These are phyloP conservation scores for Falco concolor DNA, from an alignment of 2,797 vertebrate species.

Conservation along the genomic window DNA sequence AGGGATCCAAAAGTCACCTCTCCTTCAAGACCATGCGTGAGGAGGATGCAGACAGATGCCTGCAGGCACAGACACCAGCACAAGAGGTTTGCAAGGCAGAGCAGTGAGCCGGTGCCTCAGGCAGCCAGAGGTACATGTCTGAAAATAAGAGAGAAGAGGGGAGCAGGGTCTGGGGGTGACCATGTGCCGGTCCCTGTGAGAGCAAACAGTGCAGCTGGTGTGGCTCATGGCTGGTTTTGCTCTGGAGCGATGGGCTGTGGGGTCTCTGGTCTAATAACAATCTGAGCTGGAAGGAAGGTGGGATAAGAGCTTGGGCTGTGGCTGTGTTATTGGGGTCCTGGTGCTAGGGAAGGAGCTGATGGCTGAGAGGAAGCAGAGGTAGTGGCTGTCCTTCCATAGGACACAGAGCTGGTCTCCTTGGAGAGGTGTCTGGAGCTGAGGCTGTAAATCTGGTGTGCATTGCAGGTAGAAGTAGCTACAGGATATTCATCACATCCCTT, in stretches of 20 bases:
- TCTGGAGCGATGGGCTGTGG: neutral
- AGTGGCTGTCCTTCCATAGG: neutral
- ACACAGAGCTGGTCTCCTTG: neutral
- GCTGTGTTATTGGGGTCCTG: too few relatives aligned
- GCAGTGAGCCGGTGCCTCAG: fast-evolving
- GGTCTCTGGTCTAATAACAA: neutral
- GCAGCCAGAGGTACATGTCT: fast-evolving
- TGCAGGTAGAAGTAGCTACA: neutral
- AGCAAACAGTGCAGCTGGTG: neutral
- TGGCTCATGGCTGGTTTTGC: fast-evolving
- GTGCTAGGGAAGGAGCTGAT: neutral
- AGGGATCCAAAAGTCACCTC: neutral
- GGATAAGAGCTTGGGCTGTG: neutral
- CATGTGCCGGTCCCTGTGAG: too few relatives aligned
- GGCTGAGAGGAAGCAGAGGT: neutral
- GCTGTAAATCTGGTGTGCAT: neutral
- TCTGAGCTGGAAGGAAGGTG: neutral
- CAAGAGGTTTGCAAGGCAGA: neutral
- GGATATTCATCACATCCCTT: neutral
- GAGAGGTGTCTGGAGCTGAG: neutral
- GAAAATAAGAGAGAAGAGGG: neutral
- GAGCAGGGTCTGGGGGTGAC: neutral
- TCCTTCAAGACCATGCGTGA: neutral
- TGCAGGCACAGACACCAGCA: neutral
- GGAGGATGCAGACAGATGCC: fast-evolving